Conservation (phyloP, 2,888 invertebrate species). For the Ectropis crepuscularia region DNA sequence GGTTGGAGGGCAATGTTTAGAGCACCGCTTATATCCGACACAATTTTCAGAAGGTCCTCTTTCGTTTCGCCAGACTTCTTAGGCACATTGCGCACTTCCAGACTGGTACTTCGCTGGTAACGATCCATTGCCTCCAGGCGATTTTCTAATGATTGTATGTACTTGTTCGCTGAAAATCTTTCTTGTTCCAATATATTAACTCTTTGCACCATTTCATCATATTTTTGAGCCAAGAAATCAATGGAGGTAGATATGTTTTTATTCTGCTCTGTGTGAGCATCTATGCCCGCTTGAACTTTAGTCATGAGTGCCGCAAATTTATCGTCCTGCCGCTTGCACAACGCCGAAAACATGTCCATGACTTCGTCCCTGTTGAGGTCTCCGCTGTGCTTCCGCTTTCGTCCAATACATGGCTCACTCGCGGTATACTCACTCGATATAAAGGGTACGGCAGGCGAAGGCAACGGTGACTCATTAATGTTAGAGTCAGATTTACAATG, state of each 20-base stretch:
- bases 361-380: background rate
- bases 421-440: background rate
- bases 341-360: background rate
- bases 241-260: slow-evolving; percentile 5
- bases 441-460: background rate
- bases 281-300: slow-evolving; percentile 7
- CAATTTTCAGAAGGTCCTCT: slow-evolving; percentile 1
- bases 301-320: slow-evolving; percentile 1
- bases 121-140: background rate
- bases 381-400: background rate
- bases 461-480: background rate
- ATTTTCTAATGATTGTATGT: background rate
- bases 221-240: slow-evolving; percentile 11
- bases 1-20: background rate
- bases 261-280: slow-evolving; percentile 6
- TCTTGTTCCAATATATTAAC: slow-evolving; percentile 4
- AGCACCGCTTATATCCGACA: background rate
- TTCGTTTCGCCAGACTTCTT: slow-evolving; percentile 8
- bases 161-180: background rate
- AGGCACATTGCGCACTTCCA: slow-evolving; percentile 12
- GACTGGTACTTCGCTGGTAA: background rate
- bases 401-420: background rate
- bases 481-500: slow-evolving; percentile 4
- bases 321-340: slow-evolving; percentile 2
- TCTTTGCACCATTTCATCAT: slow-evolving; percentile 4